These are phyloP conservation scores for Microtus richardsoni DNA, from an alignment of 2,113 vertebrate genomes.

Conservation along the genomic window DNA sequence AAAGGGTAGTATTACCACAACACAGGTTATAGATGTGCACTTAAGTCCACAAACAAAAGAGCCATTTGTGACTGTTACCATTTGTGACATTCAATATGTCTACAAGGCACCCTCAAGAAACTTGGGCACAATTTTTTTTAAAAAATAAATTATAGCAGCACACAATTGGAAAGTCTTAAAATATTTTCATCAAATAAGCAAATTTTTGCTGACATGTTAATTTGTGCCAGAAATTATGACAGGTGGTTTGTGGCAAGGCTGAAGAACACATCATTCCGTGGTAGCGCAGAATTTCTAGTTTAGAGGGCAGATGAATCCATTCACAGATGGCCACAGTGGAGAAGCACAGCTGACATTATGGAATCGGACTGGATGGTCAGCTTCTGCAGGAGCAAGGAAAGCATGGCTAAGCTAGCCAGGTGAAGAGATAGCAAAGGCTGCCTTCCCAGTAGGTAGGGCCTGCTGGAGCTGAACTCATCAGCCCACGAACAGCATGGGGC, in stretches of 20 bases:
- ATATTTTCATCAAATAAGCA: neutral
- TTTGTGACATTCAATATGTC: neutral
- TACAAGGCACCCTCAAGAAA: neutral
- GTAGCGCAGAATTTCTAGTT: neutral
- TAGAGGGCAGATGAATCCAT: neutral
- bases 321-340: neutral
- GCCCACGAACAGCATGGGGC: neutral
- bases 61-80: too few species aligned
- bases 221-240: neutral
- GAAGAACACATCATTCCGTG: neutral
- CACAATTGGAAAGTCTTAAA: neutral
- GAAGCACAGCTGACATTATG: neutral
- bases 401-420: too few species aligned
- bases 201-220: neutral
- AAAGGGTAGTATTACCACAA: too few species aligned
- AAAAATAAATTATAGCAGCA: too few species aligned
- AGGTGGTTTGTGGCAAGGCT: neutral
- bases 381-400: neutral
- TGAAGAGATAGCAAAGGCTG: too few species aligned
- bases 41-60: neutral
- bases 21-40: neutral
- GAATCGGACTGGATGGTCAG: neutral
- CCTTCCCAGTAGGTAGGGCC: neutral
- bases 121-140: neutral
- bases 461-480: too few species aligned